A percentile compares a stretch with the other conserved stretches of the same genome.
Conservation (phyloP, 2,888 invertebrate species). For the Atethmia centrago region DNA sequence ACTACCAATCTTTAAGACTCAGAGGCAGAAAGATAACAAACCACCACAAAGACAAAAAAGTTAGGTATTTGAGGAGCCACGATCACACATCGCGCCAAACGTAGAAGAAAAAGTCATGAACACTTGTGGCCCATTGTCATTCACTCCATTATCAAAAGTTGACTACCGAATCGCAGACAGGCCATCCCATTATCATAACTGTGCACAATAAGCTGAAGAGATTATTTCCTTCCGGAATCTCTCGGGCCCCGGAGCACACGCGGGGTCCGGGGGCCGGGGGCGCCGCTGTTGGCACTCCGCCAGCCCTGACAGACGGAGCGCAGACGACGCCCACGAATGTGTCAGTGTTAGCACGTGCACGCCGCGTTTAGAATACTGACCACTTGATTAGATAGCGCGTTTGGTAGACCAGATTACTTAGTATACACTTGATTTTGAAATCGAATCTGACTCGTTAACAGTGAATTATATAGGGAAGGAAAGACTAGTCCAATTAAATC, state of each 20-base stretch:
- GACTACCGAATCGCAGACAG: slow-evolving; percentile 32
- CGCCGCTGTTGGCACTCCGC: slow-evolving; percentile 54
- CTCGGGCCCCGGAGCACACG: not conserved
- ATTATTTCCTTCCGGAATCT: slow-evolving; percentile 63
- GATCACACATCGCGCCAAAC: not conserved
- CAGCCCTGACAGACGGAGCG: slow-evolving; percentile 61
- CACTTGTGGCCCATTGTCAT: slow-evolving; percentile 2
- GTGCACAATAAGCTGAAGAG: slow-evolving; percentile 57
- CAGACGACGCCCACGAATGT: slow-evolving; percentile 63
- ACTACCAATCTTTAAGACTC: not conserved
- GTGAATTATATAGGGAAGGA: slow-evolving; percentile 18
- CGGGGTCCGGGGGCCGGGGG: slow-evolving; percentile 11
- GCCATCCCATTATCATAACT: slow-evolving; percentile 56
- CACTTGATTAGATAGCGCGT: slow-evolving; percentile 39
- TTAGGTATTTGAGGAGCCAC: not conserved
- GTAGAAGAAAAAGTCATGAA: not conserved
- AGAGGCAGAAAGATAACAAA: not conserved
- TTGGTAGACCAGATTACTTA: slow-evolving; percentile 31
- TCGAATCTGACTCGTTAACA: slow-evolving; percentile 35
- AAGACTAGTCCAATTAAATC: slow-evolving; percentile 27
- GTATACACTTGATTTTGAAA: slow-evolving; percentile 32
- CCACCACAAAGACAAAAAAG: not conserved
- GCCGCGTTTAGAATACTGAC: slow-evolving; percentile 29
- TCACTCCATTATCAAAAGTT: slow-evolving; percentile 24
- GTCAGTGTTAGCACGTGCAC: slow-evolving; percentile 44